Conservation (phyloP, 2,888 invertebrate genomes). For the Caenorhabditis macrosperma region DNA sequence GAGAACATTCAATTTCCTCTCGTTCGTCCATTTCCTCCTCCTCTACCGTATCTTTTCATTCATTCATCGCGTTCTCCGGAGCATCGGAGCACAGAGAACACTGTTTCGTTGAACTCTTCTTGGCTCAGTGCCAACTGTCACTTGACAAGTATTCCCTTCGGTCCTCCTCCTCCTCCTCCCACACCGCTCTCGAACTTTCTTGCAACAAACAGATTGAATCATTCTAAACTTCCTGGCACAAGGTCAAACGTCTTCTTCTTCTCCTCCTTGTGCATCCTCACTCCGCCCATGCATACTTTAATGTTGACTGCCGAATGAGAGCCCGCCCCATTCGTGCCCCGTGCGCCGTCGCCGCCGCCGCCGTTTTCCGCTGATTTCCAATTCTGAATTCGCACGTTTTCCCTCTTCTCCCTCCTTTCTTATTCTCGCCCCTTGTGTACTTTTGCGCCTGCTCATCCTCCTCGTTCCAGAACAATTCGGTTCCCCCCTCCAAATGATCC, state of each 20-base stretch:
- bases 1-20: too few relatives aligned
- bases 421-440: not conserved
- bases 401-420: too few relatives aligned
- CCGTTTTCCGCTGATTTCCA: slow-evolving; percentile 14
- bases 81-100: too few relatives aligned
- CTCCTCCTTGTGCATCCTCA: not conserved
- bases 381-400: slow-evolving; percentile 4
- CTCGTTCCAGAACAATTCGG: not conserved
- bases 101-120: too few relatives aligned
- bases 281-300: slow-evolving; percentile 51
- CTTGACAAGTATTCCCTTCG: not conserved
- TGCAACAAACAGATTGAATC: not conserved
- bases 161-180: not conserved
- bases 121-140: too few relatives aligned
- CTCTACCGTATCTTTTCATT: too few relatives aligned
- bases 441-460: not conserved
- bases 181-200: not conserved
- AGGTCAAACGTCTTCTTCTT: slow-evolving; percentile 39
- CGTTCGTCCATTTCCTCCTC: too few relatives aligned
- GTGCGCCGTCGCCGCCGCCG: too few relatives aligned
- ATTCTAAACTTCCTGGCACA: slow-evolving; percentile 21
- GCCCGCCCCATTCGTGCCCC: slow-evolving; percentile 11
- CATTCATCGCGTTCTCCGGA: too few relatives aligned
- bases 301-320: slow-evolving; percentile 38
- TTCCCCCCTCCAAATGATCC: slow-evolving; percentile 26